Conservation (phyloP, 2,888 invertebrate genomes). For the Drosophila vallismaia region DNA sequence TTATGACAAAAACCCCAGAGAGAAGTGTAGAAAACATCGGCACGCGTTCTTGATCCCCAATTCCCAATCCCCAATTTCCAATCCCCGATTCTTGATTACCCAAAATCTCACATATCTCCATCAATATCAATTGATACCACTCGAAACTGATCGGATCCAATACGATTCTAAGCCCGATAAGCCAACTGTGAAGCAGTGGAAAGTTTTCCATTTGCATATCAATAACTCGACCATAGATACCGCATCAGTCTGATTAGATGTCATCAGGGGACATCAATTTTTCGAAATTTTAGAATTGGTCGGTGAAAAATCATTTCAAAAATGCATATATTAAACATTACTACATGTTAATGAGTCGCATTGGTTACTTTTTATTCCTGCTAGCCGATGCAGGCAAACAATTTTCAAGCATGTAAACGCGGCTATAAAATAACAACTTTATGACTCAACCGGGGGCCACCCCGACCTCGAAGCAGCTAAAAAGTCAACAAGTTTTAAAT, state of each 20-base stretch:
- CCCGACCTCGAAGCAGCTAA: conserved; percentile 42
- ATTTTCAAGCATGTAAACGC: conserved; percentile 50
- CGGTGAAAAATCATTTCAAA: conserved; percentile 8
- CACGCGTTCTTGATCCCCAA: conserved; percentile 35
- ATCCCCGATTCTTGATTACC: neutral
- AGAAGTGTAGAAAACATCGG: conserved; percentile 20
- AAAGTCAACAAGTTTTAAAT: conserved; percentile 42
- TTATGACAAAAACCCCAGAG: conserved; percentile 60
- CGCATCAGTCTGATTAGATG: conserved; percentile 13
- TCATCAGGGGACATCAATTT: conserved; percentile 17
- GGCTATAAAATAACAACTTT: conserved; percentile 62
- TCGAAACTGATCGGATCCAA: conserved; percentile 29
- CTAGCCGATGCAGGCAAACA: conserved; percentile 14
- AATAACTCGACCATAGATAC: conserved; percentile 11
- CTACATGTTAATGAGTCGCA: conserved; percentile 27
- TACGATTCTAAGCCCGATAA: conserved; percentile 52
- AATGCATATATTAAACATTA: conserved; percentile 11
- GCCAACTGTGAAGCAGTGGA: conserved; percentile 37
- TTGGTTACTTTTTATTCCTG: conserved; percentile 8
- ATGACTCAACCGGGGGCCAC: conserved; percentile 54
- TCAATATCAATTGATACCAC: conserved; percentile 62
- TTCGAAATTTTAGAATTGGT: neutral
- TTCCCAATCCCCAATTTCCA: neutral
- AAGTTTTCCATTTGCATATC: conserved; percentile 53
- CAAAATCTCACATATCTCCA: neutral